Evolutionary conservation across 1,140 invertebrate genomes (phyloP), one percentile per base, ranked within the genome.

Genomic region (Portunus trituberculatus): DNA sequence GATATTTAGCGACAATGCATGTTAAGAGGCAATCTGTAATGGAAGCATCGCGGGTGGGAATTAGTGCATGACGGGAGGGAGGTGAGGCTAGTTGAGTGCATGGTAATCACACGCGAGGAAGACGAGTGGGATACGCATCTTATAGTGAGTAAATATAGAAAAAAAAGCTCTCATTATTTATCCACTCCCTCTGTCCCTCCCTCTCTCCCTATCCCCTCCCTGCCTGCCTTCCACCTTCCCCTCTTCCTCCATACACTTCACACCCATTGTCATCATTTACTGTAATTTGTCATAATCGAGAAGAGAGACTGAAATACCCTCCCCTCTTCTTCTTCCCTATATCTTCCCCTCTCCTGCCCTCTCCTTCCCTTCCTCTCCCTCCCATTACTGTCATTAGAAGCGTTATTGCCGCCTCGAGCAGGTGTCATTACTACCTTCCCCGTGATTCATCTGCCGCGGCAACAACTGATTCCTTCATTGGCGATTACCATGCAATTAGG

Each of bases 251-350:
- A n/a, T 10, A 7, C 16, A 12, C 67, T 20, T 76, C 67, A 76
- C 67, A 25, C 67, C 67, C 20, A 76, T 25, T 20, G 20, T 76
- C 67, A 76, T 88, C 86, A 88, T 6, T 1, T 88, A 12, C 31
- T 32, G 86, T 46, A 88, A 88, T 46, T 88, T 88, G 31, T 76
- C 67, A 76, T 76, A 76, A 76, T 76, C 6, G 67, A 76, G 67
- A 25, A 76, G 25, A 76, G 67, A 7, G 12, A 76, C 20, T 20
- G n/a, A 76, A 14, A 88, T 88, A 16, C 7, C 45, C 86, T 14
- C n/a, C 28, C 45, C 86, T 32, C 31, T 28, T 25, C 86, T 46
- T 32, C 52, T 39, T 39, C 39, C 39, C 1, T 39, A 39, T 39
- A 39, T 6, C 20, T 16, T 20, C 52, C 52, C 52, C 88, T 48